Percentiles rank a stretch among this genome's conserved stretches.
These are phyloP conservation scores for Halocynthia roretzi DNA, from an alignment of 23 tunicate genomes.

Conservation along the genomic window DNA sequence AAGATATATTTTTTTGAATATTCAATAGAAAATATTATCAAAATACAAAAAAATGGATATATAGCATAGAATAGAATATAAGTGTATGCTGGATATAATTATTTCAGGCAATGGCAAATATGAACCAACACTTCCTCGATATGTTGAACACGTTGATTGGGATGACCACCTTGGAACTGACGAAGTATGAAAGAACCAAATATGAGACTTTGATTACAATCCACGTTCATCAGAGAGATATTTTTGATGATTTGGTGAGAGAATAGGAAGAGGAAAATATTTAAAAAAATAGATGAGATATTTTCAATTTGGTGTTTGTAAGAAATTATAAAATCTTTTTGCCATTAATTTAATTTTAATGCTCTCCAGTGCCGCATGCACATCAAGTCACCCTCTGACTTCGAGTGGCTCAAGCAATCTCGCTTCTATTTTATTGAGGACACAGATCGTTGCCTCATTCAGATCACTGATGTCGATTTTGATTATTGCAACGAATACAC, in stretches of 20 bases:
- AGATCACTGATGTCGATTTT: conserved; percentile 96
- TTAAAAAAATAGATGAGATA: background rate
- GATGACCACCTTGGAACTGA: conserved; percentile 89
- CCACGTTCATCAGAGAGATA: conserved; percentile 99
- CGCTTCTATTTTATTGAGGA: conserved; percentile 99
- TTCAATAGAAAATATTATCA: too few relatives aligned
- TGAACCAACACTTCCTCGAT: conserved; percentile 84
- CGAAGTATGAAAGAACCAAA: conserved; percentile 95
- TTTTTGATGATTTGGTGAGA: conserved; percentile 94
- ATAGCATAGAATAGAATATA: too few relatives aligned
- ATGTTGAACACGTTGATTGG: conserved; percentile 83
- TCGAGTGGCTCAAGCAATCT: conserved; percentile 99
- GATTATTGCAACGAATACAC: conserved; percentile 99
- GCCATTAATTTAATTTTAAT: background rate
- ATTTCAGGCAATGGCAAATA: conserved; percentile 72
- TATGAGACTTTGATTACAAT: conserved; percentile 97
- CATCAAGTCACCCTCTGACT: conserved; percentile 87
- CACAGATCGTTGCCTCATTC: conserved; percentile 85
- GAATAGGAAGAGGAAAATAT: background rate
- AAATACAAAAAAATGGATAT: too few relatives aligned
- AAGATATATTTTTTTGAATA: too few relatives aligned
- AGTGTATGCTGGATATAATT: background rate
- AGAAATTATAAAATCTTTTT: too few relatives aligned
- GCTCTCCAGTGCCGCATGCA: conserved; percentile 61
- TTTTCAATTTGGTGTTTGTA: background rate